These are phyloP conservation scores for Scortum barcoo DNA, from an alignment of 2,113 vertebrate species.

Conservation along the genomic window DNA sequence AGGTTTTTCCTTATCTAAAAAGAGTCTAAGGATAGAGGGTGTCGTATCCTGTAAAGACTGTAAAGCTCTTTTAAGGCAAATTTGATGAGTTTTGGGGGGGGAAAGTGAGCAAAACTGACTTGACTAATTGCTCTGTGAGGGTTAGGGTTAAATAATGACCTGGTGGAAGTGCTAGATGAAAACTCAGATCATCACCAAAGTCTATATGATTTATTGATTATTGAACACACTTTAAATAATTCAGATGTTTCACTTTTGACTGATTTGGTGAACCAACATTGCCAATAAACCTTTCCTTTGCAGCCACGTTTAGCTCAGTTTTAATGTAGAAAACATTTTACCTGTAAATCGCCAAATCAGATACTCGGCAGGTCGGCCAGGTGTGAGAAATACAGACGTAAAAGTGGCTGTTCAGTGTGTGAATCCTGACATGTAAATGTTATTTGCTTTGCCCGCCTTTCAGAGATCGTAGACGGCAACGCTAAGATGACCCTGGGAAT, in stretches of 20 bases:
- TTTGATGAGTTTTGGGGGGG: too few relatives aligned
- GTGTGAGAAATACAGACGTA: background rate
- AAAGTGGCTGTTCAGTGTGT: background rate
- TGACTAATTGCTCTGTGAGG: too few relatives aligned
- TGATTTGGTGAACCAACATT: too few relatives aligned
- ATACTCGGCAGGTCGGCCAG: too few relatives aligned
- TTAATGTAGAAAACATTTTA: background rate
- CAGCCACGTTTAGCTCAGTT: too few relatives aligned
- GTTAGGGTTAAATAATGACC: too few relatives aligned
- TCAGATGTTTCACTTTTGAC: too few relatives aligned
- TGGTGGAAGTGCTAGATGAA: too few relatives aligned
- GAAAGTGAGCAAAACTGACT: too few relatives aligned
- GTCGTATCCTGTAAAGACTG: background rate
- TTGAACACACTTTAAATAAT: background rate
- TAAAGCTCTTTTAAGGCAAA: background rate
- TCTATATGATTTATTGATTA: background rate
- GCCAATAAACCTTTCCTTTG: too few relatives aligned
- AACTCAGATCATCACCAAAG: too few relatives aligned
- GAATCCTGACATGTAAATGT: conserved; percentile 9
- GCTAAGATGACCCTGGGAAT: conserved; percentile 99
- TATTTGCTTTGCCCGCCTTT: conserved; percentile 10
- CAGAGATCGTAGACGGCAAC: conserved; percentile 98
- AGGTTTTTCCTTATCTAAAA: background rate
- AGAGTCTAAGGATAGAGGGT: background rate
- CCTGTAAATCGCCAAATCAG: background rate